Percentiles rank a stretch among this genome's conserved stretches.
These are phyloP conservation scores for Eristalis pertinax DNA, from an alignment of 2,888 invertebrate species.

Conservation along the genomic window DNA sequence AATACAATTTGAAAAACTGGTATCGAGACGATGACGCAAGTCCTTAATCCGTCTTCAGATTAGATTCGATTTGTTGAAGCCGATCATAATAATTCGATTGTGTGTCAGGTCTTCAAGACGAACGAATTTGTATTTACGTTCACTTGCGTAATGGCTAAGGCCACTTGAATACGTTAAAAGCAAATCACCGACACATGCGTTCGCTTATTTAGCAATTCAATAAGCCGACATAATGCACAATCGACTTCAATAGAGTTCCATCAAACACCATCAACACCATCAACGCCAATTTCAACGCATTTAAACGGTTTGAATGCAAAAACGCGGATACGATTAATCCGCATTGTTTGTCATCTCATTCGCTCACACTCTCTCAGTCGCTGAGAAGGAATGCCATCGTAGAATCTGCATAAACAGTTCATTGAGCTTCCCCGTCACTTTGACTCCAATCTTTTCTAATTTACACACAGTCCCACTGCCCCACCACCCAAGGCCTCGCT, in stretches of 20 bases:
- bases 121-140: not conserved
- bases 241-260: not conserved
- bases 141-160: not conserved
- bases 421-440: constrained; percentile 19
- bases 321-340: constrained; percentile 1
- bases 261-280: constrained; percentile 3
- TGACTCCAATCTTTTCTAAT: constrained; percentile 38
- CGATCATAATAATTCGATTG: not conserved
- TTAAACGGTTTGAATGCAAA: constrained; percentile 22
- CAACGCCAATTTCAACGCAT: constrained; percentile 13
- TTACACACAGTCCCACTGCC: constrained; percentile 14
- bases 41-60: not conserved
- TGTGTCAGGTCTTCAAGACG: not conserved
- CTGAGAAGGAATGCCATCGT: not conserved
- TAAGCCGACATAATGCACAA: not conserved
- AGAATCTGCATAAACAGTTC: constrained; percentile 40
- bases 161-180: not conserved
- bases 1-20: not conserved
- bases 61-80: not conserved
- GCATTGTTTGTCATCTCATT: not conserved
- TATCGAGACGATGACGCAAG: not conserved
- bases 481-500: not conserved
- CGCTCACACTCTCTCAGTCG: not conserved
- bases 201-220: not conserved
- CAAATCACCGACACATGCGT: not conserved